phyloP scores from a whole-genome alignment of 2,888 invertebrate genomes.

The Trissonchulus sp. region DNA sequence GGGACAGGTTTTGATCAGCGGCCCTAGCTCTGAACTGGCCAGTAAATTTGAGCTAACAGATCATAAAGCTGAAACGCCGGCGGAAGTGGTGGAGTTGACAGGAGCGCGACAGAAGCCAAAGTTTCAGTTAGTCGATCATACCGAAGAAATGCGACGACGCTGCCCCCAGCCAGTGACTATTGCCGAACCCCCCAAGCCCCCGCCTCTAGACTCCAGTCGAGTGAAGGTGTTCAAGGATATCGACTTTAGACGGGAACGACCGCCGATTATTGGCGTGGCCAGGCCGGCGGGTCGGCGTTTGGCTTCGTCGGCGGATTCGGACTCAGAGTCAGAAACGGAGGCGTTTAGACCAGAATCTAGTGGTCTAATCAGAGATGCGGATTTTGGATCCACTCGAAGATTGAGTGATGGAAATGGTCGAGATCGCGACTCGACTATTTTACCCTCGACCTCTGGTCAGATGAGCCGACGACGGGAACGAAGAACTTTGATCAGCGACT shows the following conservation, averaged over 20 bases:
- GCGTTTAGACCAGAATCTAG: too few relatives aligned
- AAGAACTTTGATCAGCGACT: neutral
- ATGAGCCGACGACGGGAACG: neutral
- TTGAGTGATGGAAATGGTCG: too few relatives aligned
- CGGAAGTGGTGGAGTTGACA: too few relatives aligned
- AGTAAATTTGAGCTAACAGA: neutral
- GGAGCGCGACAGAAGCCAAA: neutral
- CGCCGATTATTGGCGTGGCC: neutral
- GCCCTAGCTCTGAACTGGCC: too few relatives aligned
- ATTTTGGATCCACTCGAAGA: neutral
- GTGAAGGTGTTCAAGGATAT: neutral
- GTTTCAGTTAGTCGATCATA: neutral
- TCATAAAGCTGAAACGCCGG: neutral
- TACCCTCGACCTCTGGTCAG: neutral
- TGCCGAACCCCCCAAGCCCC: too few relatives aligned
- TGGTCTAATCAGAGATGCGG: neutral
- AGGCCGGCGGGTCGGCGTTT: neutral
- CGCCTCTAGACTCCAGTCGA: neutral
- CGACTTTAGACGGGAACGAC: neutral
- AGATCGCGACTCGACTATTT: too few relatives aligned
- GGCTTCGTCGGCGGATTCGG: neutral
- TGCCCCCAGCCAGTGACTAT: too few relatives aligned
- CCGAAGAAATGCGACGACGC: neutral
- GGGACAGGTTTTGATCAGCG: slow-evolving; percentile 13
- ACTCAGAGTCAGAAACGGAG: neutral